A percentile compares a stretch with the other conserved stretches of the same genome.
phyloP scores from a whole-genome alignment of 2,797 vertebrate genomes.

The Scleropages formosus region DNA sequence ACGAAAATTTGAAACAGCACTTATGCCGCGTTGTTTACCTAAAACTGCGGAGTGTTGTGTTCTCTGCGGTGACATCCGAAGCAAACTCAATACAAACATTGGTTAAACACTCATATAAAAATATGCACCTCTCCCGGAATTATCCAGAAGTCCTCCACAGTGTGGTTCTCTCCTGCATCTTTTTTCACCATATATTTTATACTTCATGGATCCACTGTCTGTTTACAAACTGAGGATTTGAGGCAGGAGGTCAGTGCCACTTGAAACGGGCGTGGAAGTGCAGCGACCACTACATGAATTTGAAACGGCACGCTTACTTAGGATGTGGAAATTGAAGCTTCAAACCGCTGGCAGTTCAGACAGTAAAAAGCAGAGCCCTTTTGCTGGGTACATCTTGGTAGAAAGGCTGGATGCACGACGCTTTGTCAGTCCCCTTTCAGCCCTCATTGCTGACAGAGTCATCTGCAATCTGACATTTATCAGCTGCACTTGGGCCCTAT shows the following conservation, averaged over 20 bases:
- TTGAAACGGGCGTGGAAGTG: background rate
- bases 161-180: conserved; percentile 1
- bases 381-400: background rate
- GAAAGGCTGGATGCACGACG: background rate
- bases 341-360: no score
- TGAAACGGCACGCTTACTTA: background rate
- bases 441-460: conserved; percentile 7
- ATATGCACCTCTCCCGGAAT: background rate
- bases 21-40: background rate
- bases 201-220: background rate
- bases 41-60: background rate
- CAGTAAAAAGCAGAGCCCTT: no score
- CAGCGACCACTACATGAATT: background rate
- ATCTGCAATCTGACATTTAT: conserved; percentile 34
- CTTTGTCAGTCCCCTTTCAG: conserved; percentile 5
- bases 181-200: background rate
- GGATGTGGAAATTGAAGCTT: background rate
- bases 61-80: background rate
- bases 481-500: conserved; percentile 40
- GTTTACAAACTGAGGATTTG: conserved; percentile 7
- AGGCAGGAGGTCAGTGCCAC: background rate
- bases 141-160: background rate
- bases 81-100: background rate
- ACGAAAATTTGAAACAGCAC: background rate
- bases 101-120: background rate